Percentiles rank a stretch among this genome's conserved stretches.
phyloP scores from a whole-genome alignment of 2,888 invertebrate genomes.

The Harpalus rufipes region DNA sequence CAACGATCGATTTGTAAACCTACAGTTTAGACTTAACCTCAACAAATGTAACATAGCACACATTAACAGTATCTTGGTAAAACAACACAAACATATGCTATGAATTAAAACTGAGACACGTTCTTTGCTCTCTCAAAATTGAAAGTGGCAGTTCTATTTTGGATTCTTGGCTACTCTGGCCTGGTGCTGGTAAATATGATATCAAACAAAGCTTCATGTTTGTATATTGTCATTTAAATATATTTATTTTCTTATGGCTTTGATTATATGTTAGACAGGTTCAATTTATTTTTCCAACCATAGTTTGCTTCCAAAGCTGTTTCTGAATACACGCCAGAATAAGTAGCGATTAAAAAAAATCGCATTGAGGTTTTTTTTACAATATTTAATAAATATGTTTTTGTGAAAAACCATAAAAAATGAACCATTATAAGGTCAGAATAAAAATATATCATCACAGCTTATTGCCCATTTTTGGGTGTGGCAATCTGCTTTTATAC shows the following conservation, averaged over 20 bases:
- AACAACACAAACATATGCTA: slow-evolving; percentile 41
- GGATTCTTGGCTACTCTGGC: slow-evolving; percentile 28
- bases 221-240: slow-evolving; percentile 20
- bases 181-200: slow-evolving; percentile 32
- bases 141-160: slow-evolving; percentile 55
- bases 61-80: slow-evolving; percentile 18
- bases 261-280: slow-evolving; percentile 13
- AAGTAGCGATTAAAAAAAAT: too few species aligned
- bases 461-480: too few species aligned
- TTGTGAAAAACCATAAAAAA: too few species aligned
- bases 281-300: not conserved
- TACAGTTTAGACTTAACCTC: slow-evolving; percentile 18
- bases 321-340: too few species aligned
- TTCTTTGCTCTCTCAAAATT: slow-evolving; percentile 41
- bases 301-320: too few species aligned
- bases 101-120: slow-evolving; percentile 40
- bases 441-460: too few species aligned
- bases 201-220: slow-evolving; percentile 34
- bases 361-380: too few species aligned
- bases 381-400: too few species aligned
- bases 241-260: slow-evolving; percentile 29
- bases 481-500: too few species aligned
- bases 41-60: slow-evolving; percentile 41
- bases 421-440: too few species aligned
- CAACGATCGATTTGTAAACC: slow-evolving; percentile 21